Conservation (phyloP, 2,113 vertebrate genomes). For the Sakesphorus luctuosus region DNA sequence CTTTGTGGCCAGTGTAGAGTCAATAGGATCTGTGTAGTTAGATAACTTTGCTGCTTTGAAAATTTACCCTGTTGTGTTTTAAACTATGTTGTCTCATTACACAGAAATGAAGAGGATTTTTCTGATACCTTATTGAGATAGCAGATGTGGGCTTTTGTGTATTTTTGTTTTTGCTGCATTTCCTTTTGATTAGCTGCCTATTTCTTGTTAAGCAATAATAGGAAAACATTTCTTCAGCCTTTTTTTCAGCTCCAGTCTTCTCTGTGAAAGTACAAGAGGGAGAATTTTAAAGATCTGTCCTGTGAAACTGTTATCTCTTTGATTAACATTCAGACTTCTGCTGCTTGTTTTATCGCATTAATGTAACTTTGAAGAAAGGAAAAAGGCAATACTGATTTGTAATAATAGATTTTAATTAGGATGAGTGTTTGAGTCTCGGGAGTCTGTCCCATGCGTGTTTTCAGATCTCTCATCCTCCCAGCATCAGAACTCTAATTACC, state of each 20-base stretch:
- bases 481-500: conserved; percentile 37
- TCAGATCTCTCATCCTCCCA: conserved; percentile 32
- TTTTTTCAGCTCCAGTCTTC: background rate
- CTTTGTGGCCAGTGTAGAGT: background rate
- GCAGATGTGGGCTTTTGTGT: background rate
- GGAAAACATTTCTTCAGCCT: conserved; percentile 26
- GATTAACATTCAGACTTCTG: conserved; percentile 45
- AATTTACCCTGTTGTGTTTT: background rate
- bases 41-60: conserved; percentile 4
- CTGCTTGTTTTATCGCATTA: conserved; percentile 57
- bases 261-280: conserved; percentile 23
- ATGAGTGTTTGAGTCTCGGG: background rate
- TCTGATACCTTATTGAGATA: conserved; percentile 34
- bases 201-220: conserved; percentile 51
- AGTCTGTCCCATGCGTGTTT: background rate
- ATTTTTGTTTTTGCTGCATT: conserved; percentile 35
- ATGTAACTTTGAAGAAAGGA: conserved; percentile 52
- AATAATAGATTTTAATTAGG: conserved; percentile 63
- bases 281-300: conserved; percentile 53
- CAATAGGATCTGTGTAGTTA: background rate
- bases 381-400: conserved; percentile 49
- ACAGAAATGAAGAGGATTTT: conserved; percentile 33
- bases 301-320: conserved; percentile 60
- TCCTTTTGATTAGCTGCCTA: conserved; percentile 55
- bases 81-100: conserved; percentile 30